phyloP scores from a whole-genome alignment of 2,888 invertebrate species.

The Drosophila anomalipes region DNA sequence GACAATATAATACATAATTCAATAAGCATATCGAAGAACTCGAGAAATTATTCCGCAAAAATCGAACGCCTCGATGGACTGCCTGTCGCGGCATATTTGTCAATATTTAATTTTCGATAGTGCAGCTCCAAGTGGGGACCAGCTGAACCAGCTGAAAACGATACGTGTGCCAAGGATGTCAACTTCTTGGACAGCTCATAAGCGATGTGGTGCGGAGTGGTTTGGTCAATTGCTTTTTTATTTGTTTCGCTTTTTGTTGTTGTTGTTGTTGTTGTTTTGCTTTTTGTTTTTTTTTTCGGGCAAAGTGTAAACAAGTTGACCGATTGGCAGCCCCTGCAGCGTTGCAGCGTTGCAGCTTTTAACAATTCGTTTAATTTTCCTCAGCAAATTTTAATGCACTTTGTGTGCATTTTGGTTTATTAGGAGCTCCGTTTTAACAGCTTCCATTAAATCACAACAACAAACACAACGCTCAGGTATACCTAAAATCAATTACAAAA shows the following conservation, averaged over 20 bases:
- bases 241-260: slow-evolving; percentile 11
- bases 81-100: slow-evolving; percentile 55
- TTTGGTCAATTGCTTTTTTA: slow-evolving; percentile 22
- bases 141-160: slow-evolving; percentile 54
- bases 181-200: slow-evolving; percentile 68
- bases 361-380: slow-evolving; percentile 52
- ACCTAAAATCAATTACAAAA: slow-evolving; percentile 43
- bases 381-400: slow-evolving; percentile 31
- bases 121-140: slow-evolving; percentile 23
- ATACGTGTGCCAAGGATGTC: slow-evolving; percentile 81
- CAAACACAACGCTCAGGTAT: slow-evolving; percentile 22
- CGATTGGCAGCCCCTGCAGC: slow-evolving; percentile 33
- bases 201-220: slow-evolving; percentile 15
- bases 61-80: slow-evolving; percentile 48
- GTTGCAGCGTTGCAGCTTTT: slow-evolving; percentile 26
- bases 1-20: slow-evolving; percentile 65
- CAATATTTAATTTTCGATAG: slow-evolving; percentile 63
- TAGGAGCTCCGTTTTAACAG: slow-evolving; percentile 17
- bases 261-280: neutral
- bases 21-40: slow-evolving; percentile 36
- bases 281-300: slow-evolving; percentile 17
- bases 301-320: slow-evolving; percentile 62
- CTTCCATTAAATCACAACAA: slow-evolving; percentile 22
- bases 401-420: slow-evolving; percentile 32
- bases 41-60: slow-evolving; percentile 41